These are phyloP conservation scores for Aphelocoma coerulescens DNA, from an alignment of 2,113 vertebrate species.

Conservation along the genomic window DNA sequence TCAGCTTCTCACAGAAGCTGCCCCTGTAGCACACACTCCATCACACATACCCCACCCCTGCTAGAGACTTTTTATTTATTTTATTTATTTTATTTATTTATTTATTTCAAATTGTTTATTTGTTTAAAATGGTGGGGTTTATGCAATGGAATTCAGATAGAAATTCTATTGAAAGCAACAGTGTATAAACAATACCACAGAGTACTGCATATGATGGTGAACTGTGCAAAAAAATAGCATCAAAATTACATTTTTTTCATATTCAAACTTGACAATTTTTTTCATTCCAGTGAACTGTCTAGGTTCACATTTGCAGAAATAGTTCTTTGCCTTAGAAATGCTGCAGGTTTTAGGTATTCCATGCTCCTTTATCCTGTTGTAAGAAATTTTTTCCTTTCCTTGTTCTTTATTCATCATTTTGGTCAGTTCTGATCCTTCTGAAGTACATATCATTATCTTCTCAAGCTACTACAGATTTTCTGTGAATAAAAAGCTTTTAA, in stretches of 20 bases:
- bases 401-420: not conserved
- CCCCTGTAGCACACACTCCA: fast-evolving
- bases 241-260: not conserved
- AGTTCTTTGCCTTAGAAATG: not conserved
- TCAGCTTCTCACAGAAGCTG: not conserved
- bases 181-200: fast-evolving
- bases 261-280: not conserved
- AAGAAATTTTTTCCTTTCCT: not conserved
- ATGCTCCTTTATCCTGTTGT: not conserved
- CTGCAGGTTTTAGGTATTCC: not conserved
- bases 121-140: not conserved
- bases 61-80: too few relatives aligned
- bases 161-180: not conserved
- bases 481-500: not conserved
- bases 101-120: not conserved
- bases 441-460: not conserved
- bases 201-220: not conserved
- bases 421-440: not conserved
- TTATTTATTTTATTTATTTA: not conserved
- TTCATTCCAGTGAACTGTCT: not conserved
- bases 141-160: not conserved
- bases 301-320: not conserved
- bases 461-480: not conserved
- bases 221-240: not conserved
- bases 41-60: not conserved